These are phyloP conservation scores for Catamblyrhynchus diadema DNA, from an alignment of 2,797 vertebrate species.

Conservation along the genomic window DNA sequence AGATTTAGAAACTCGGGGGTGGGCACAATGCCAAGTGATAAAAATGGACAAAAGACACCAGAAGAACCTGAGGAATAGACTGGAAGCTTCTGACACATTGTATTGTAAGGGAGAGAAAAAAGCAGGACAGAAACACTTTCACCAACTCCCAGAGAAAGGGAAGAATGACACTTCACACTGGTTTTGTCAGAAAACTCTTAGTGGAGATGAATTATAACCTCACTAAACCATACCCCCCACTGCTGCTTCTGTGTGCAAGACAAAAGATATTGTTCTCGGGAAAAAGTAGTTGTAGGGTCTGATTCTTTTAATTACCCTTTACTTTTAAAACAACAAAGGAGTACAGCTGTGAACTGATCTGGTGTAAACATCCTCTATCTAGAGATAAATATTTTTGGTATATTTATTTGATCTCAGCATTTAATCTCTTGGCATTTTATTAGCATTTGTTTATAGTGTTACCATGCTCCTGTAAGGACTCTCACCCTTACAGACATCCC, in stretches of 20 bases:
- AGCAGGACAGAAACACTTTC: neutral
- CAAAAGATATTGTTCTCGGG: neutral
- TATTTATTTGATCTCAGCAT: neutral
- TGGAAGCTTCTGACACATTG: neutral
- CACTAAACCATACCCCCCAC: neutral
- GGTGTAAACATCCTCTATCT: neutral
- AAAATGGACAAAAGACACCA: neutral
- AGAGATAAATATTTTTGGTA: neutral
- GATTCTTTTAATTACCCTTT: neutral
- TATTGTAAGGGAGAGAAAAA: neutral
- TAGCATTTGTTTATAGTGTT: neutral
- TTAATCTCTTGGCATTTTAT: neutral
- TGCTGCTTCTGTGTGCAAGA: neutral
- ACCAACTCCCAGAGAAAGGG: neutral
- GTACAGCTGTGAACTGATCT: neutral
- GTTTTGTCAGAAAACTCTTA: conserved; percentile 13
- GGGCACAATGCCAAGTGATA: neutral
- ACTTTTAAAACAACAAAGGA: neutral
- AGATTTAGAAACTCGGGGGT: neutral
- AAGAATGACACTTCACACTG: neutral
- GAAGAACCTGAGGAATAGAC: neutral
- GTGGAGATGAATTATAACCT: conserved; percentile 10
- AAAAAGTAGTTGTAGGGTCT: neutral
- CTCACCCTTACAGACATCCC: neutral
- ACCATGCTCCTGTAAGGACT: neutral